A percentile compares a stretch with the other conserved stretches of the same genome.
These are phyloP conservation scores for Coracopsis vasa DNA, from an alignment of 2,113 vertebrate species.

Conservation along the genomic window DNA sequence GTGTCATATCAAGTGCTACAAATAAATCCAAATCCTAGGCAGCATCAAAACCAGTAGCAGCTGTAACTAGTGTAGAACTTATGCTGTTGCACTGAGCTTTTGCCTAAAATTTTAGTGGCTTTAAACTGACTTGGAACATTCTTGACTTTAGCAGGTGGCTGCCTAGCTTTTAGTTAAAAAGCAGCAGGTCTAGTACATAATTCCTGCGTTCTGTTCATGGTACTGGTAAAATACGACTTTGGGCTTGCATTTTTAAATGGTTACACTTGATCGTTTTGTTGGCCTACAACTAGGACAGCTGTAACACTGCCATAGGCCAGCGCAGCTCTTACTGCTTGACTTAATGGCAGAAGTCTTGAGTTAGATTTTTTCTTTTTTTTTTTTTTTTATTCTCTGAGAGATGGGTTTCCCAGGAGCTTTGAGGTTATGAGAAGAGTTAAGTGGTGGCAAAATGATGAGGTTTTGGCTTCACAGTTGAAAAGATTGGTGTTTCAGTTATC, in stretches of 20 bases:
- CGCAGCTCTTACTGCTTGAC: neutral
- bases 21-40: neutral
- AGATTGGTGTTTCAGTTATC: neutral
- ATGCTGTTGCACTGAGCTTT: rapidly evolving
- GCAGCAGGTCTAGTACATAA: rapidly evolving
- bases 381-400: neutral
- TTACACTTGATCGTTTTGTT: neutral
- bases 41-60: neutral
- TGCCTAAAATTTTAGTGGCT: neutral
- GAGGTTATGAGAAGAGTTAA: neutral
- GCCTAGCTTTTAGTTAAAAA: neutral
- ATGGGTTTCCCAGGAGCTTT: neutral
- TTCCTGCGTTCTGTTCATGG: rapidly evolving
- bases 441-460: neutral
- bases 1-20: neutral
- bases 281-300: neutral
- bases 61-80: neutral
- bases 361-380: too few relatives aligned
- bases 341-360: neutral
- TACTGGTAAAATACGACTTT: neutral
- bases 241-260: neutral
- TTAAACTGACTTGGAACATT: neutral
- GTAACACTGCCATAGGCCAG: neutral
- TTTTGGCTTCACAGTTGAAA: neutral
- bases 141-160: neutral